These are phyloP conservation scores for Metallyticus violacea DNA, from an alignment of 2,888 invertebrate genomes.

Conservation along the genomic window DNA sequence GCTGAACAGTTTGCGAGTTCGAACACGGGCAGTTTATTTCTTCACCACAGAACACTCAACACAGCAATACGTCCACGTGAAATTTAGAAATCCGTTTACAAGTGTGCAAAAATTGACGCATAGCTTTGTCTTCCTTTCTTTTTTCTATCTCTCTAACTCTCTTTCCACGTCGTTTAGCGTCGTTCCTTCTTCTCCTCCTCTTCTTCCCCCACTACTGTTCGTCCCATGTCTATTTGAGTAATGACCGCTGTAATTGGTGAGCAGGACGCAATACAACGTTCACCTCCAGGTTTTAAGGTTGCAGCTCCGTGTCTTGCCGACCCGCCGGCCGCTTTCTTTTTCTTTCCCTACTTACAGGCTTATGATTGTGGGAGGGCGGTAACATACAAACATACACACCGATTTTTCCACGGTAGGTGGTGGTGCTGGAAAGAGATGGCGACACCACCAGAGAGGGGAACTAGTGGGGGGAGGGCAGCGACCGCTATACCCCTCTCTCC, in stretches of 20 bases:
- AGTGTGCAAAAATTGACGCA: constrained; percentile 12
- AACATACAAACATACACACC: background rate
- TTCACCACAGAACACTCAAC: background rate
- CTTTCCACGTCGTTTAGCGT: background rate
- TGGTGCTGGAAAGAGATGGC: background rate
- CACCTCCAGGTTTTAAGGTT: background rate
- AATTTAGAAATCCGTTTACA: background rate
- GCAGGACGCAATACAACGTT: constrained; percentile 12
- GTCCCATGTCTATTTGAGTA: background rate
- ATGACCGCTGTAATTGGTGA: background rate
- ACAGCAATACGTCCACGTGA: background rate
- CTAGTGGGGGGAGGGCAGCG: constrained; percentile 45
- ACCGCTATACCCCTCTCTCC: constrained; percentile 40
- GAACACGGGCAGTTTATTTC: no score
- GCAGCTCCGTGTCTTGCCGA: background rate
- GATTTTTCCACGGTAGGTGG: constrained; percentile 45
- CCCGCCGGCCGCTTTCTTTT: constrained; percentile 6
- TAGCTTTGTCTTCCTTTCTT: constrained; percentile 27
- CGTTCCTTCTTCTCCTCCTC: constrained; percentile 21
- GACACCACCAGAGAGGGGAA: constrained; percentile 49
- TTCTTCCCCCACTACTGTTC: constrained; percentile 27
- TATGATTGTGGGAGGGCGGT: background rate
- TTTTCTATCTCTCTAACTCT: no score
- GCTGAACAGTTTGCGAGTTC: no score
- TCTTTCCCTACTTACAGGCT: background rate